These are phyloP conservation scores for Lithobates sylvaticus DNA, from an alignment of 2,797 vertebrate genomes.

Conservation along the genomic window DNA sequence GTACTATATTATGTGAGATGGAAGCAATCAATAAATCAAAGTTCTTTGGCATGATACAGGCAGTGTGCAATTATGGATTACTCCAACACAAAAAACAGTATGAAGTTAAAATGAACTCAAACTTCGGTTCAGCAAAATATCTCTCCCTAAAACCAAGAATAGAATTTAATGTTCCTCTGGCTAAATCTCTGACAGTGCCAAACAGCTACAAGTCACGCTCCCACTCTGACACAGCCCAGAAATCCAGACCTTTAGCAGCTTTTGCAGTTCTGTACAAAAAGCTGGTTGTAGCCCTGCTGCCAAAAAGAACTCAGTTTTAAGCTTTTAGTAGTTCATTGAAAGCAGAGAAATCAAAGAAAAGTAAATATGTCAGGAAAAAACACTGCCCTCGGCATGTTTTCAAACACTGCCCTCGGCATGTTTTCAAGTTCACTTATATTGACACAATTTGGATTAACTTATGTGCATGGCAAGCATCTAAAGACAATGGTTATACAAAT, in stretches of 20 bases:
- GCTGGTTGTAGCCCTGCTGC: slow-evolving; percentile 4
- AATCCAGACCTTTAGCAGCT: slow-evolving; percentile 2
- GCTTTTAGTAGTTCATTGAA: slow-evolving; percentile 31
- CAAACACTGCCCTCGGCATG: slow-evolving; percentile 17
- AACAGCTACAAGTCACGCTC: slow-evolving; percentile 18
- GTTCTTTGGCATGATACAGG: too few species aligned
- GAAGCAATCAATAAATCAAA: too few species aligned
- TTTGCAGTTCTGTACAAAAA: slow-evolving; percentile 23
- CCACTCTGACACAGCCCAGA: slow-evolving; percentile 41
- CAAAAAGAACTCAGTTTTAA: slow-evolving; percentile 25
- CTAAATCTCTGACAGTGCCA: not conserved
- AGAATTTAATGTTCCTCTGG: not conserved
- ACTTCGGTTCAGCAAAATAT: not conserved
- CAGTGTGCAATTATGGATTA: too few species aligned
- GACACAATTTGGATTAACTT: slow-evolving; percentile 27
- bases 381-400: slow-evolving; percentile 19
- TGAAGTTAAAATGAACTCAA: not conserved
- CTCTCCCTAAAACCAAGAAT: not conserved
- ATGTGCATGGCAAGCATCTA: slow-evolving; percentile 33
- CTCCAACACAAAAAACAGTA: too few species aligned
- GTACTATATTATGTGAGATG: too few species aligned
- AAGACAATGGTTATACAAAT: slow-evolving; percentile 30
- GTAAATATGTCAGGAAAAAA: slow-evolving; percentile 39
- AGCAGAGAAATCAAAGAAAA: not conserved
- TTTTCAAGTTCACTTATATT: slow-evolving; percentile 36